A percentile compares a stretch with the other conserved stretches of the same genome.
These are phyloP conservation scores for Centropus unirufus DNA, from an alignment of 2,113 vertebrate genomes.

Conservation along the genomic window DNA sequence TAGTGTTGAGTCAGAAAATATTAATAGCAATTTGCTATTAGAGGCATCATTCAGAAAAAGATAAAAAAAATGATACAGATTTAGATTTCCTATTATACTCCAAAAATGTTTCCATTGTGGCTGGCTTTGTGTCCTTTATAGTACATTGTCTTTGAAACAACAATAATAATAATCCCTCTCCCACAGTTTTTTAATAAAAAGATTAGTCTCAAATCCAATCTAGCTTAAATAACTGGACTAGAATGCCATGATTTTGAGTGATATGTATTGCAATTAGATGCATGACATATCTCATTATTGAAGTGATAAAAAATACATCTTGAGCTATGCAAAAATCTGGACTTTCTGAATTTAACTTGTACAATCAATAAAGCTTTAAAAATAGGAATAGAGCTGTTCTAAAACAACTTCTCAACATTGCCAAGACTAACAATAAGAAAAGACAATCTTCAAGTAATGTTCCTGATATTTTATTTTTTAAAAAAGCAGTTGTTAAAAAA, in stretches of 20 bases:
- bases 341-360: not conserved
- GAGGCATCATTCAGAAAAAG: not conserved
- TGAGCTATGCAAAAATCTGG: not conserved
- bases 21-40: slow-evolving; percentile 5
- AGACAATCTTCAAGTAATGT: not conserved
- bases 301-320: not conserved
- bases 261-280: not conserved
- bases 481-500: not conserved
- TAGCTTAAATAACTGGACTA: not conserved
- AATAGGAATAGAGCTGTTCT: not conserved
- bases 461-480: not conserved
- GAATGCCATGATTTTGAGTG: not conserved
- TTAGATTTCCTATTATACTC: not conserved
- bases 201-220: not conserved
- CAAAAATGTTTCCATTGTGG: not conserved
- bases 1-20: slow-evolving; percentile 32
- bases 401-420: not conserved
- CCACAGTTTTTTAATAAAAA: not conserved
- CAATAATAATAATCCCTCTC: not conserved
- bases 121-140: not conserved
- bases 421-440: not conserved
- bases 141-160: not conserved
- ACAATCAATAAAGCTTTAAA: not conserved
- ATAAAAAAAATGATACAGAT: not conserved
- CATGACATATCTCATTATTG: not conserved